A percentile compares a stretch with the other conserved stretches of the same genome.
These are phyloP conservation scores for Catocala nupta DNA, from an alignment of 2,888 invertebrate genomes.

Conservation along the genomic window DNA sequence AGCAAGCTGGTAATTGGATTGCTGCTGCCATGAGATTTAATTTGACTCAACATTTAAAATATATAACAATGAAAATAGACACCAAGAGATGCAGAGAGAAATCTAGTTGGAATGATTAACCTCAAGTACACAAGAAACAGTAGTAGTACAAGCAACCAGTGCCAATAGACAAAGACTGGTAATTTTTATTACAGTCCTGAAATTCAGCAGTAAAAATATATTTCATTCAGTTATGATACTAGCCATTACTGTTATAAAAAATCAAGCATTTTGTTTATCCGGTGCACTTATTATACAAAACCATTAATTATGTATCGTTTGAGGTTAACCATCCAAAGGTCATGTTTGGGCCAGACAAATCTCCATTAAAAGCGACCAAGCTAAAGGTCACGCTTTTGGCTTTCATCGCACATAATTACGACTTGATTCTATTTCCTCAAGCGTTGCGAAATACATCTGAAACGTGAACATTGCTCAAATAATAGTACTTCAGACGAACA, in stretches of 20 bases:
- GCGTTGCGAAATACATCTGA: constrained; percentile 40
- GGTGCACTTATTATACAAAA: constrained; percentile 53
- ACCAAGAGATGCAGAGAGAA: too few species aligned
- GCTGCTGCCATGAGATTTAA: too few species aligned
- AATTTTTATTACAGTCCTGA: too few species aligned
- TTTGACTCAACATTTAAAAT: too few species aligned
- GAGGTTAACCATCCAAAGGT: constrained; percentile 71
- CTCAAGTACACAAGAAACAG: too few species aligned
- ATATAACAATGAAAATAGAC: too few species aligned
- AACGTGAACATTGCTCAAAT: constrained; percentile 31
- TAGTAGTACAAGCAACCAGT: too few species aligned
- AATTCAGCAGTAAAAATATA: too few species aligned
- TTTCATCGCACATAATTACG: constrained; percentile 65
- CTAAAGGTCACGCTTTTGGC: constrained; percentile 72
- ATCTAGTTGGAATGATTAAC: too few species aligned
- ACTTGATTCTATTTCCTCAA: constrained; percentile 47
- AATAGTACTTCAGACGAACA: constrained; percentile 12
- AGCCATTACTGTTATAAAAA: too few species aligned
- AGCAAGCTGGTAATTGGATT: neutral
- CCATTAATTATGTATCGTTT: constrained; percentile 73
- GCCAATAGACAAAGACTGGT: too few species aligned
- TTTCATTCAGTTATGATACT: too few species aligned
- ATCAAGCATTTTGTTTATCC: constrained; percentile 1
- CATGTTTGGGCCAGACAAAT: constrained; percentile 67
- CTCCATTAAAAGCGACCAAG: constrained; percentile 66